A percentile compares a stretch with the other conserved stretches of the same genome.
These are phyloP conservation scores for Sesamia nonagrioides DNA, from an alignment of 1,140 invertebrate species.

Conservation along the genomic window DNA sequence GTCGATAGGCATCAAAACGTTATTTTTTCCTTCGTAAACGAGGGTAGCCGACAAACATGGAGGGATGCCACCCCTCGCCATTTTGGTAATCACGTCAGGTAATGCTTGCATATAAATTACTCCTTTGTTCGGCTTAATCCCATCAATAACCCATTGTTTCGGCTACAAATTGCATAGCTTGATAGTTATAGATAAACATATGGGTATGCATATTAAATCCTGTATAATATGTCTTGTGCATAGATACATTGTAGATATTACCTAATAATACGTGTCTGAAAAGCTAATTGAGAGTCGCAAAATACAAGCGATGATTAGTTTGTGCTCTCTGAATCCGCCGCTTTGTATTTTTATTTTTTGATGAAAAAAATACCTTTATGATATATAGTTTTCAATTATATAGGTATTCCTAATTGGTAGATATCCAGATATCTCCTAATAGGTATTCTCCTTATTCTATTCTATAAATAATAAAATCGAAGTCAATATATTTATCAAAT, in stretches of 20 bases:
- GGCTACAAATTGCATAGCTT: constrained; percentile 34
- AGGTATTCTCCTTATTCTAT: no score
- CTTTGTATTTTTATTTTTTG: no score
- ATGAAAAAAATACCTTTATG: no score
- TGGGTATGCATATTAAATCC: background rate
- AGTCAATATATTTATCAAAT: no score
- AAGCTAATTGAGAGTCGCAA: no score
- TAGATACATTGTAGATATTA: background rate
- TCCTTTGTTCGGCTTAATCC: constrained; percentile 75
- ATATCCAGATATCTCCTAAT: no score
- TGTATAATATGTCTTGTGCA: background rate
- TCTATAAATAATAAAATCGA: no score
- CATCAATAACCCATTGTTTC: constrained; percentile 55
- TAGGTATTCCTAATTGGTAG: no score
- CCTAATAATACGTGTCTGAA: no score
- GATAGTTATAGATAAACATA: constrained; percentile 27
- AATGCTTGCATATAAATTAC: constrained; percentile 83
- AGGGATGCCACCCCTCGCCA: constrained; percentile 62
- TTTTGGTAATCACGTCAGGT: constrained; percentile 81
- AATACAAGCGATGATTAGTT: no score
- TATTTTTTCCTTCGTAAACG: constrained; percentile 64
- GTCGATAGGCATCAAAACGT: constrained; percentile 64
- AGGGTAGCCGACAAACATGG: constrained; percentile 57
- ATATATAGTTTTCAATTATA: no score
- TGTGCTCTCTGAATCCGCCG: no score